A percentile compares a stretch with the other conserved stretches of the same genome.
phyloP scores from a whole-genome alignment of 2,888 invertebrate genomes.

The Trichopria drosophilae region DNA sequence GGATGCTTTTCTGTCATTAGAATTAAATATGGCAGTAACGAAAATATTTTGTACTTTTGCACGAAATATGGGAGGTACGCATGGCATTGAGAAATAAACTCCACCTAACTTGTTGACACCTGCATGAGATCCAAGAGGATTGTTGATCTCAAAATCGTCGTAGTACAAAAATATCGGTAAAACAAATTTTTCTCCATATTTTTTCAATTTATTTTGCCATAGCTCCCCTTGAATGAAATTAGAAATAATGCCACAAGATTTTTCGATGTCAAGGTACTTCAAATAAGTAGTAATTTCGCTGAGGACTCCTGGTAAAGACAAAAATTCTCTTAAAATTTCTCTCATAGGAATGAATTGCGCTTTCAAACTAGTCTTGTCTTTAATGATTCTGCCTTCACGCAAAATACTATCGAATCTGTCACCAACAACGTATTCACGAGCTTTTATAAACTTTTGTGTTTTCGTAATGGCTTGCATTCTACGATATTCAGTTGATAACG shows the following conservation, averaged over 20 bases:
- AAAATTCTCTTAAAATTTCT: no score
- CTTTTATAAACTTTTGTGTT: not conserved
- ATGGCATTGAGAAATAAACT: no score
- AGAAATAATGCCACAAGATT: not conserved
- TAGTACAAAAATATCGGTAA: no score
- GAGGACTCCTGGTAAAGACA: not conserved
- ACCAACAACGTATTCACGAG: slow-evolving; percentile 1
- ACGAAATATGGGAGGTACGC: no score
- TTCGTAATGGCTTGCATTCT: no score
- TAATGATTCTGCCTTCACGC: slow-evolving; percentile 2
- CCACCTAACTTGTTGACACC: not conserved
- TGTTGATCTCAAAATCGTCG: slow-evolving; percentile 1
- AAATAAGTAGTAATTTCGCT: not conserved
- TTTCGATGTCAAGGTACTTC: not conserved
- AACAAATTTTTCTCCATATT: no score
- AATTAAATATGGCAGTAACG: slow-evolving; percentile 3
- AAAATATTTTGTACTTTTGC: slow-evolving; percentile 10
- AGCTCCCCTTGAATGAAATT: no score
- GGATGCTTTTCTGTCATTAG: not conserved
- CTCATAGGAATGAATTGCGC: slow-evolving; percentile 6
- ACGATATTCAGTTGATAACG: no score
- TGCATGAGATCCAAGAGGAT: not conserved
- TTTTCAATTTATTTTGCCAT: no score
- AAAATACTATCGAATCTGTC: no score
- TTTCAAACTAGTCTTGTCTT: not conserved